Base-by-base conservation (phyloP, 2,113 vertebrate genomes). In the Synchiropus splendidus region DNA sequence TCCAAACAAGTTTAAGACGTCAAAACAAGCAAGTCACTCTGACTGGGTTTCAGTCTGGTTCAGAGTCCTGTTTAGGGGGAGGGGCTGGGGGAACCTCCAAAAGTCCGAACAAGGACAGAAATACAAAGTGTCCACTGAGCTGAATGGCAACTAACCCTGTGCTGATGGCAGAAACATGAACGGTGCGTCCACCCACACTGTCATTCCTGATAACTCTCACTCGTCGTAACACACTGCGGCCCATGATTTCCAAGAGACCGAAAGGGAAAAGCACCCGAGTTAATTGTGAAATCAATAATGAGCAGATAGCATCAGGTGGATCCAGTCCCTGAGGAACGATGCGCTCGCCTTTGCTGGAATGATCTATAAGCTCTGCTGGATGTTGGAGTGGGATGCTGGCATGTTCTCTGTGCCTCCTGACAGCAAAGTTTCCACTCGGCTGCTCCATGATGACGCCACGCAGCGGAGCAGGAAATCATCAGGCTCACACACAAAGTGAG, bases 401-500 rank as follows among this genome's bases (percentile, higher is more conserved):
- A 49, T 37, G 16, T 54, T 75, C 52, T 65, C 49, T 63, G 61
- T 80, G 64, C 57, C 62, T 54, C 61, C 59, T 65, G 63, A 75
- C 69, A 63, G 70, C 70, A 77, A 51, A 34, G 58, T 76, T 84
- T 85, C 59, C 76, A 77, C 67, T 68, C 62, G 47, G 64, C 54
- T 80, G 74, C 77, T 79, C 76, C 69, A 56, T 36, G 72, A 67
- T 56, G 72, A 68, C 73, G 63, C 45, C 46, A 70, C 48, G 79
- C 77, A 83, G 58, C 62, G 57, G 73, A 77, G 80, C 77, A 74
- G 64, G 64, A 80, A 78, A 83, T 69, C 39, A 72, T 67, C 47
- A 62, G 61, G 68, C 62, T 74, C 21, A 18, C 56, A 50, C 1
- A 17, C 45, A 46, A 66, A 71, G 79, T 83, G 71, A 78, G 42